Evolutionary conservation across 1,140 invertebrate genomes (phyloP).

Genomic region (Euura saliciscinereae): DNA sequence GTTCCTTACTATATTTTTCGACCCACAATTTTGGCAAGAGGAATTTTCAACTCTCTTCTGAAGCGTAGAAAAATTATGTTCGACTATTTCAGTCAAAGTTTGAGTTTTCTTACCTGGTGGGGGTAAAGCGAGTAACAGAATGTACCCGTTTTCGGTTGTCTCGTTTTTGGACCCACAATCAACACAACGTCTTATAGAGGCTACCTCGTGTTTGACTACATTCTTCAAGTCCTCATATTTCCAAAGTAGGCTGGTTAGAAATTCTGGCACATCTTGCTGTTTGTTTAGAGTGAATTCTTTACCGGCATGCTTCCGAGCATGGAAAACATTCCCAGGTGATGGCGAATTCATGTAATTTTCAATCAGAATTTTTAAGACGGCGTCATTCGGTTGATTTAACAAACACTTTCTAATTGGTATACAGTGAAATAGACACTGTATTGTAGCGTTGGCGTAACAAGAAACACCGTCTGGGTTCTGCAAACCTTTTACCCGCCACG

Average conservation of each 20-base stretch:
- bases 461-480: too few relatives aligned
- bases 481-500: too few relatives aligned
- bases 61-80: too few relatives aligned
- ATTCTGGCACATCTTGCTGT: constrained; percentile 9
- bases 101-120: too few relatives aligned
- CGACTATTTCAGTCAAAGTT: too few relatives aligned
- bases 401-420: constrained; percentile 12
- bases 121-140: too few relatives aligned
- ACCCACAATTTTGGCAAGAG: too few relatives aligned
- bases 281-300: too few relatives aligned
- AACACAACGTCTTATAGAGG: background rate
- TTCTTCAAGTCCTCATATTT: background rate
- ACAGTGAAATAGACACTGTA: constrained; percentile 28
- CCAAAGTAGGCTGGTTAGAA: constrained; percentile 6
- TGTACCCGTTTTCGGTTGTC: too few relatives aligned
- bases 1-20: too few relatives aligned
- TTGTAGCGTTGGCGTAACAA: constrained; percentile 24
- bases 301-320: background rate
- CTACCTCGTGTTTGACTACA: background rate
- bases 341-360: background rate
- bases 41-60: too few relatives aligned
- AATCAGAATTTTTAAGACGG: background rate
- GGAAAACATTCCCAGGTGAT: background rate
- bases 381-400: constrained; percentile 16
- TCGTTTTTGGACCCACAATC: constrained; percentile 6